Base-by-base conservation (phyloP, 1,140 invertebrate genomes). In the Magallana angulata region DNA sequence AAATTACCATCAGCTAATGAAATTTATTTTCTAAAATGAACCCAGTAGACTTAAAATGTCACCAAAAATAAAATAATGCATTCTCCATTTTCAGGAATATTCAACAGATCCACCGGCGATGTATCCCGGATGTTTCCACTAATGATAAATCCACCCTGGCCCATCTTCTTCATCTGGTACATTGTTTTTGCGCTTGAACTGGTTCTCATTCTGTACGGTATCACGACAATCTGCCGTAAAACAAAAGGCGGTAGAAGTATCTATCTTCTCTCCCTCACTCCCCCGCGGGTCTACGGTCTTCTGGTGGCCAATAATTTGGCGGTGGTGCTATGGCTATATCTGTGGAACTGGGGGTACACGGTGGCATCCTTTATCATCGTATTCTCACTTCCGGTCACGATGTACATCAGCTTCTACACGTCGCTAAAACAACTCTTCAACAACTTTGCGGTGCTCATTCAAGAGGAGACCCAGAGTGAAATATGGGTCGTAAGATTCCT, bases 111-210 rank as follows among this genome's bases (percentile, higher is more conserved):
- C 9, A 92, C 91, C n/a, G 90, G 90, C 5, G 88, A 91, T 36
- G 86, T 94, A 7, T 92, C 92, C 1, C 76, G 91, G 64, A 24
- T 62, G 64, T 92, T 88, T 76, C 84, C 87, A 30, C 60, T 92
- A 11, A 86, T 93, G 58, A 90, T 94, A 16, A 94, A 93, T 12
- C 94, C 93, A 30, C 90, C 92, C 9, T 90, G 91, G 18, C 92
- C 90, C 89, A 92, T 92, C 5, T 94, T 94, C 87, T 87, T 89
- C 24, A 92, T 94, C 56, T 94, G 94, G 94, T 91, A 90, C 11
- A 57, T 94, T 18, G 93, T 94, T 24, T 94, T 93, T 85, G 68
- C 91, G 6, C 91, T 92, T 90, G 92, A 94, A 86, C 80, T 85
- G 18, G 12, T 90, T 2, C 92, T 90, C 89, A 85, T 92, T n/a